Conservation (phyloP, 2,797 vertebrate genomes). For the Hydrolagus colliei region DNA sequence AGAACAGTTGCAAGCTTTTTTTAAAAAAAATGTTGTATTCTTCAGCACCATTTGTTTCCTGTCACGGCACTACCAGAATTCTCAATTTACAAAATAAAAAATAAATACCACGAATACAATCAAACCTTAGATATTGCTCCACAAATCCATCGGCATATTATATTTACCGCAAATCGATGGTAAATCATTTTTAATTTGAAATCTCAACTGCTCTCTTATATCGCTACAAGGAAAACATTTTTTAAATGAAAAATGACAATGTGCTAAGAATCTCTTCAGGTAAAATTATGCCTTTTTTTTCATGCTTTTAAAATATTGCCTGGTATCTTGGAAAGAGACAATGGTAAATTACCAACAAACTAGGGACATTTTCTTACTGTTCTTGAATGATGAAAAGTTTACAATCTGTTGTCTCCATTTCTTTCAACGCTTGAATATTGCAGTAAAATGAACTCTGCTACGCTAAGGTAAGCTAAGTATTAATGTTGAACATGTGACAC, state of each 20-base stretch:
- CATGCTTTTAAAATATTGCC: neutral
- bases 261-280: neutral
- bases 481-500: neutral
- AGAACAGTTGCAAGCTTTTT: neutral
- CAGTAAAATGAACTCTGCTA: neutral
- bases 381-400: neutral
- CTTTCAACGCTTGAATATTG: neutral
- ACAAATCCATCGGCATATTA: neutral
- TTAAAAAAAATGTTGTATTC: neutral
- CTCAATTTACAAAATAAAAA: neutral
- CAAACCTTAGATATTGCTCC: neutral
- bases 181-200: neutral
- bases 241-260: neutral
- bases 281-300: neutral
- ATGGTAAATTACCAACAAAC: neutral
- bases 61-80: neutral
- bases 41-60: neutral
- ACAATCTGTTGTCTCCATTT: neutral
- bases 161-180: neutral
- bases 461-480: neutral
- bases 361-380: neutral
- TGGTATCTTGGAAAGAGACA: neutral
- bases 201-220: neutral
- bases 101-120: neutral
- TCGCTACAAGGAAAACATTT: neutral